A percentile compares a stretch with the other conserved stretches of the same genome.
Conservation (phyloP, 2,113 vertebrate genomes). For the Zosterops borbonicus region DNA sequence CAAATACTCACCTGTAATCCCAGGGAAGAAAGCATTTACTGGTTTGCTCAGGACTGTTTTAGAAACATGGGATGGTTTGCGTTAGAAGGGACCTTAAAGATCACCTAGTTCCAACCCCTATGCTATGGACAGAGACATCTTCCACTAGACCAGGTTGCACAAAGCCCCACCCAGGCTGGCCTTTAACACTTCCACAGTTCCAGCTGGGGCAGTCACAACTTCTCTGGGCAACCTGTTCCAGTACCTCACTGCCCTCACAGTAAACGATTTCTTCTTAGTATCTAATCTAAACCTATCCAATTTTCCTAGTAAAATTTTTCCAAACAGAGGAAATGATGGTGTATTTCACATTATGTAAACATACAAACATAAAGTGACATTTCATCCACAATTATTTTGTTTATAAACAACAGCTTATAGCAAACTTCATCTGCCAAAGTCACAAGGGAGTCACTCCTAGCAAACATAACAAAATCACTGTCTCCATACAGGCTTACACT, state of each 20-base stretch:
- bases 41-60: not conserved
- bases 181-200: not conserved
- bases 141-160: not conserved
- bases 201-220: not conserved
- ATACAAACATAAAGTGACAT: slow-evolving; percentile 65
- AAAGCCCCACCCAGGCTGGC: not conserved
- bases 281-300: not conserved
- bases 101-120: not conserved
- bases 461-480: slow-evolving; percentile 49
- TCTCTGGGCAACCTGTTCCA: not conserved
- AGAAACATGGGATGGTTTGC: not conserved
- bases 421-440: slow-evolving; percentile 60
- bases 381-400: slow-evolving; percentile 65
- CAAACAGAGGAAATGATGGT: not conserved
- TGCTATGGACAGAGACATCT: not conserved
- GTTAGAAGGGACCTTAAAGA: not conserved
- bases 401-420: slow-evolving; percentile 62
- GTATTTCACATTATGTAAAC: slow-evolving; percentile 58
- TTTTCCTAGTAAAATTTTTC: not conserved
- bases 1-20: not conserved
- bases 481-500: slow-evolving; percentile 31
- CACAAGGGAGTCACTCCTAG: slow-evolving; percentile 44
- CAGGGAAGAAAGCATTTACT: not conserved
- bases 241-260: not conserved
- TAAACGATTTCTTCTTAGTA: not conserved